Evolutionary conservation across 92 coral and sea anemone genomes (phyloP).

Genomic region (Phymanthus crucifer): DNA sequence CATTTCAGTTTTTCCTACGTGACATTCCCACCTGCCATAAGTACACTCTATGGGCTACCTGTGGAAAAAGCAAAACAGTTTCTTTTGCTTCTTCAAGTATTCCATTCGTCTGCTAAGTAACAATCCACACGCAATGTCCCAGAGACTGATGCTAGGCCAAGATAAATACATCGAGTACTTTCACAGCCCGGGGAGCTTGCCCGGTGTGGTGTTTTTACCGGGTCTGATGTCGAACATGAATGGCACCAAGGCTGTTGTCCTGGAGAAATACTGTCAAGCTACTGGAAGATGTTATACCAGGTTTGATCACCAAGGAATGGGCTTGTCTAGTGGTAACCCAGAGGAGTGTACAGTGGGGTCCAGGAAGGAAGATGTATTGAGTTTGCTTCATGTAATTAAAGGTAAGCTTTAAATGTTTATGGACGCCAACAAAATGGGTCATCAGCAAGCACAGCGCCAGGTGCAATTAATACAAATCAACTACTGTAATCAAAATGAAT

Average conservation of each 20-base stretch:
- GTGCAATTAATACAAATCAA: background rate
- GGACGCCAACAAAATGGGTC: background rate
- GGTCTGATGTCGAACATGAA: conserved; percentile 86
- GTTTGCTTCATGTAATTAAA: conserved; percentile 41
- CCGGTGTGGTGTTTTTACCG: conserved; percentile 79
- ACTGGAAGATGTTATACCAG: conserved; percentile 70
- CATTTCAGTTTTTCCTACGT: background rate
- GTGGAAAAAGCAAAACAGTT: background rate
- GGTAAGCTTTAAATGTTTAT: conserved; percentile 28
- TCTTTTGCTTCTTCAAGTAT: background rate
- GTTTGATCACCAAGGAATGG: conserved; percentile 85
- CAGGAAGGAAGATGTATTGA: conserved; percentile 71
- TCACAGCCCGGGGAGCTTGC: conserved; percentile 59
- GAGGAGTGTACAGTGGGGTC: conserved; percentile 71
- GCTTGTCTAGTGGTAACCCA: conserved; percentile 76
- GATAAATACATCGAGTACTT: conserved; percentile 65
- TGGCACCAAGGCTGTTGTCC: conserved; percentile 74
- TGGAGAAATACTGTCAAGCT: conserved; percentile 61
- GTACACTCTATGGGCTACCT: conserved; percentile 8
- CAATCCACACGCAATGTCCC: conserved; percentile 17
- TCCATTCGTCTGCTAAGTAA: conserved; percentile 4
- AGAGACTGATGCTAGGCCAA: conserved; percentile 25
- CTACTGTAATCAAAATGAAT: too few relatives aligned
- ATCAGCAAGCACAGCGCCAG: background rate
- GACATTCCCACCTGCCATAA: background rate